Base-by-base conservation (phyloP, 2,113 vertebrate genomes). In the Struthidea cinerea region DNA sequence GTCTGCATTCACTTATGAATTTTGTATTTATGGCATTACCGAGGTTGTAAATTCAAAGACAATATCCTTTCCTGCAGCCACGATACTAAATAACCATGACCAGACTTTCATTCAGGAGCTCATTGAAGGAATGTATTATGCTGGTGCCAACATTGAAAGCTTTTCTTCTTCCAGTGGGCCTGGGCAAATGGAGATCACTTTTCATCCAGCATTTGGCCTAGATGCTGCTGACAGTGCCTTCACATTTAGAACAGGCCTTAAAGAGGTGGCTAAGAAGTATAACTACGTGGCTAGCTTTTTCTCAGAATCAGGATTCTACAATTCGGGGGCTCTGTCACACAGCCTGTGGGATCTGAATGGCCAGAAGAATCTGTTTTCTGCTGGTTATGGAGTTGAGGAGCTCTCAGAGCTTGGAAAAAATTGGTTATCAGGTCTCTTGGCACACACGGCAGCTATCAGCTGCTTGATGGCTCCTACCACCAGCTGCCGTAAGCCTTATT, bases 71-170 rank as follows among this genome's bases (percentile, higher is more conserved):
- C 99, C 99, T 13, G 98, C 98, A 56, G 98, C 98, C 42, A 98
- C 99, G 0, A 94, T 99, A 74, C 97, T 99, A 20, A 98, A 98
- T 94, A 98, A 98, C 94, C 98, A 99, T 0, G 98, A 99, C 91
- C 98, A 99, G 96, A 97, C 98, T 32, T 99, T 99, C 97, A 98
- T 99, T 91, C 99, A 99, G 97, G 98, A 99, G 76, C 98, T 99
- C 21, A 98, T 99, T 77, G 98, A 98, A 71, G 98, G 98, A 86
- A 98, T 99, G 98, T 99, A 99, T 95, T 98, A 98, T 82, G 98
- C 98, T 61, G 99, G 99, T 30, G 98, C 98, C 37, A 99, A 98
- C 35, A 98, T 99, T 1, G 99, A 99, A 95, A 99, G 98, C 93
- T 99, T 99, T 60, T 98, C 99, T 19, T 99, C 98, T 32, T 98